A percentile compares a stretch with the other conserved stretches of the same genome.
Conservation (phyloP, 1,140 invertebrate genomes). For the Brachionus paranguensis region DNA sequence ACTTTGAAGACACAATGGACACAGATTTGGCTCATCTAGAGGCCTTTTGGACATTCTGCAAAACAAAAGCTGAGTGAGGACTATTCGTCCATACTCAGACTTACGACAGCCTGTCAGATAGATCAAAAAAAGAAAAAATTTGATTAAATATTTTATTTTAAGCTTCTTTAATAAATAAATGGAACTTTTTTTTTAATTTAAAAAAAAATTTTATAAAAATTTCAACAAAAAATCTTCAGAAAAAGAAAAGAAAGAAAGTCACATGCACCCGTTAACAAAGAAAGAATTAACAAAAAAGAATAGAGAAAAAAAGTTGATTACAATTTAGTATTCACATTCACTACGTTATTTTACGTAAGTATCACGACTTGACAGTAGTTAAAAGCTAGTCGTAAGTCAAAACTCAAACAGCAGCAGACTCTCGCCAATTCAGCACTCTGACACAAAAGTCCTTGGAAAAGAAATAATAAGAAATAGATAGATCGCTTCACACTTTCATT, state of each 20-base stretch:
- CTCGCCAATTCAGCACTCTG: not conserved
- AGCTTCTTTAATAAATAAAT: conserved; percentile 5
- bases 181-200: not conserved
- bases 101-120: not conserved
- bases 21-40: not conserved
- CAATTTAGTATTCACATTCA: conserved; percentile 18
- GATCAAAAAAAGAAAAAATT: not conserved
- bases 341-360: conserved; percentile 29
- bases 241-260: conserved; percentile 1
- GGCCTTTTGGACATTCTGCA: not conserved
- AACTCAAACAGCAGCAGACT: conserved; percentile 23
- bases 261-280: not conserved
- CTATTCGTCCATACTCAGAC: not conserved
- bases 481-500: not conserved
- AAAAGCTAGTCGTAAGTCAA: not conserved
- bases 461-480: not conserved
- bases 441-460: not conserved
- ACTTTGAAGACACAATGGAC: not conserved
- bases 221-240: conserved; percentile 19
- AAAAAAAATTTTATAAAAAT: not conserved
- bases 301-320: not conserved
- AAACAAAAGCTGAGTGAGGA: not conserved
- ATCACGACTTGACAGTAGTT: not conserved
- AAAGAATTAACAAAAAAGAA: not conserved
- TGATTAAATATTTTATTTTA: conserved; percentile 30